These are phyloP conservation scores for Malurus cyaneus DNA, from an alignment of 2,113 vertebrate species.

Conservation along the genomic window DNA sequence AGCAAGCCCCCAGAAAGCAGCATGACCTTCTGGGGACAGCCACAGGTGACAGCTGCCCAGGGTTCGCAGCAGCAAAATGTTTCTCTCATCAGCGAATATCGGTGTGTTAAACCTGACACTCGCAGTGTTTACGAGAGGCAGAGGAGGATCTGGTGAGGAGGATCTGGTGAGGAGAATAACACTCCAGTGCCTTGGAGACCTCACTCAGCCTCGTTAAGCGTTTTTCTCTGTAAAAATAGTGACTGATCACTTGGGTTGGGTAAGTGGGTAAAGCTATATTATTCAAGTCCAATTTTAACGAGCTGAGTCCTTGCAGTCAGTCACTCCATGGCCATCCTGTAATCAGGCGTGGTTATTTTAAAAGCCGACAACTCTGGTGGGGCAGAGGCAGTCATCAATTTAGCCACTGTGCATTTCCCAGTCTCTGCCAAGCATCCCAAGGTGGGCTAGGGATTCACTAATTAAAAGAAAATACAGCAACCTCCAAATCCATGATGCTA, in stretches of 20 bases:
- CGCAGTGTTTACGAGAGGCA: not conserved
- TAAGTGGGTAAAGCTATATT: not conserved
- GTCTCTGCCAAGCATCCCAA: not conserved
- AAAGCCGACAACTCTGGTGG: not conserved
- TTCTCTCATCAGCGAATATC: not conserved
- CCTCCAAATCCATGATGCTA: not conserved
- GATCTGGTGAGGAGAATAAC: not conserved
- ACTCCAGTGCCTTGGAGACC: not conserved
- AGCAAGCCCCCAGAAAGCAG: not conserved
- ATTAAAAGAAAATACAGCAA: conserved; percentile 11
- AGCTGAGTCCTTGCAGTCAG: not conserved
- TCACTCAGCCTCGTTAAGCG: not conserved
- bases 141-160: not conserved
- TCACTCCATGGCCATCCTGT: not conserved
- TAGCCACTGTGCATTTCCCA: not conserved
- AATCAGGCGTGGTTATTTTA: conserved; percentile 15
- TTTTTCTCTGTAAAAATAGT: not conserved
- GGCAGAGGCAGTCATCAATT: not conserved
- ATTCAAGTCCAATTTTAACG: not conserved
- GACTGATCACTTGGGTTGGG: not conserved
- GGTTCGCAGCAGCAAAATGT: not conserved
- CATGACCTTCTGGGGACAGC: not conserved
- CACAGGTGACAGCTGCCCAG: accelerated
- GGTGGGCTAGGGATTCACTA: not conserved
- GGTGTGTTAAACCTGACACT: not conserved